phyloP scores from a whole-genome alignment of 2,797 vertebrate species.

The Myotis myotis region DNA sequence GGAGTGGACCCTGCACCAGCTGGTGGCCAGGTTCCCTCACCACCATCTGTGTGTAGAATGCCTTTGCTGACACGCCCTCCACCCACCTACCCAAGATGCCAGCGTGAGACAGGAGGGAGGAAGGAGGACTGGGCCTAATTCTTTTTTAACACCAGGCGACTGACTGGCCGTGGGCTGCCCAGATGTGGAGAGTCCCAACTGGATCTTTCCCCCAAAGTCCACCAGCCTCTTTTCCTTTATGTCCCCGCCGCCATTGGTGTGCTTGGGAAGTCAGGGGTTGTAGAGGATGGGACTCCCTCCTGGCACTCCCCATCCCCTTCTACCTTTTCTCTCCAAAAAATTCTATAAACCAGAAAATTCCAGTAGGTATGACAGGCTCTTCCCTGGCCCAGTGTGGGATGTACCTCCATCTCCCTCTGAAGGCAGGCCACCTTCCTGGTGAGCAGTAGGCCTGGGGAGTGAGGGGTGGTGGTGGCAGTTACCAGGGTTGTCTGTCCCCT shows the following conservation, averaged over 20 bases:
- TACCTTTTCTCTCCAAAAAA: slow-evolving; percentile 12
- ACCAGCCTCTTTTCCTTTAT: background rate
- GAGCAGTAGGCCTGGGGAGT: background rate
- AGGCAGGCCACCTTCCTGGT: background rate
- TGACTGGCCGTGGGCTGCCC: background rate
- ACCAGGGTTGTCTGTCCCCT: background rate
- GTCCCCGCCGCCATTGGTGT: background rate
- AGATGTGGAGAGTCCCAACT: background rate
- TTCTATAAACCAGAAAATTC: background rate
- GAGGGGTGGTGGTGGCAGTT: accelerated
- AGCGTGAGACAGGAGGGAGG: background rate
- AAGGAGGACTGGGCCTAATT: background rate
- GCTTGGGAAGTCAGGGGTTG: background rate
- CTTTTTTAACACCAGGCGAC: background rate
- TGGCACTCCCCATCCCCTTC: too few relatives aligned
- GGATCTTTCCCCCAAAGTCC: background rate
- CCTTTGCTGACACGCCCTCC: background rate
- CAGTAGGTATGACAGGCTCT: background rate
- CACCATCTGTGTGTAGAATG: background rate
- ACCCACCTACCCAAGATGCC: background rate
- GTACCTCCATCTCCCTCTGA: background rate
- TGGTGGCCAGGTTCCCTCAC: background rate
- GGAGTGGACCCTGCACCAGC: background rate
- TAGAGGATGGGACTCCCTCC: background rate
- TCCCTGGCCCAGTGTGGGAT: background rate